Percentiles rank a stretch among this genome's conserved stretches.
Evolutionary conservation across 1,140 invertebrate species (phyloP).

Genomic region (Sitophilus oryzae): DNA sequence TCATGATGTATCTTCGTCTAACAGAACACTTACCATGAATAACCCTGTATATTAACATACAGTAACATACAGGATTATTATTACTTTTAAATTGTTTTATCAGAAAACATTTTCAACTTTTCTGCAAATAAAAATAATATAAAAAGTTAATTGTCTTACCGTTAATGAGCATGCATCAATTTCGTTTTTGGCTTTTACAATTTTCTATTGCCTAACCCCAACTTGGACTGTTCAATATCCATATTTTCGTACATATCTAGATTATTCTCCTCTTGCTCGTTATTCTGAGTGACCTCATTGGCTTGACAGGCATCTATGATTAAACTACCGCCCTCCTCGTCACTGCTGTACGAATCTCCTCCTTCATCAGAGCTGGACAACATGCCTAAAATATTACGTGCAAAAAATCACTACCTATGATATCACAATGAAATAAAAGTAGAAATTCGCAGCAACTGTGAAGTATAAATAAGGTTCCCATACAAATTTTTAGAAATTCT

Average conservation of each 20-base stretch:
- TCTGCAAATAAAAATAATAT: too few relatives aligned
- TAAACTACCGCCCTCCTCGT: slow-evolving; percentile 40
- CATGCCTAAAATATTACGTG: slow-evolving; percentile 40
- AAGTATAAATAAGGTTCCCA: too few relatives aligned
- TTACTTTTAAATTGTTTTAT: too few relatives aligned
- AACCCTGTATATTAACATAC: too few relatives aligned
- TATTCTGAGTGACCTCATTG: slow-evolving; percentile 36
- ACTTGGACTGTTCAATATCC: slow-evolving; percentile 21
- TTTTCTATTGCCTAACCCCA: not conserved
- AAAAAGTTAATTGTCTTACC: slow-evolving; percentile 24
- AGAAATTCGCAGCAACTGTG: too few relatives aligned
- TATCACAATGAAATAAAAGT: too few relatives aligned
- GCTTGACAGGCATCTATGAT: slow-evolving; percentile 38
- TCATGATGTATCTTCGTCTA: too few relatives aligned
- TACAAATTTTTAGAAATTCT: too few relatives aligned
- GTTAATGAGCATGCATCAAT: slow-evolving; percentile 21
- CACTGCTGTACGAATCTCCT: slow-evolving; percentile 43
- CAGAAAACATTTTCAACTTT: too few relatives aligned
- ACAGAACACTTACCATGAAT: too few relatives aligned
- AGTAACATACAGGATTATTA: too few relatives aligned
- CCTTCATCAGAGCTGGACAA: slow-evolving; percentile 44
- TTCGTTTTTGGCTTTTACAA: slow-evolving; percentile 18
- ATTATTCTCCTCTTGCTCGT: slow-evolving; percentile 28
- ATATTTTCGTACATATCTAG: slow-evolving; percentile 29
- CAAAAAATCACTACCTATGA: too few relatives aligned